phyloP scores from a whole-genome alignment of 2,888 invertebrate genomes.

The Synergus laeviventris region DNA sequence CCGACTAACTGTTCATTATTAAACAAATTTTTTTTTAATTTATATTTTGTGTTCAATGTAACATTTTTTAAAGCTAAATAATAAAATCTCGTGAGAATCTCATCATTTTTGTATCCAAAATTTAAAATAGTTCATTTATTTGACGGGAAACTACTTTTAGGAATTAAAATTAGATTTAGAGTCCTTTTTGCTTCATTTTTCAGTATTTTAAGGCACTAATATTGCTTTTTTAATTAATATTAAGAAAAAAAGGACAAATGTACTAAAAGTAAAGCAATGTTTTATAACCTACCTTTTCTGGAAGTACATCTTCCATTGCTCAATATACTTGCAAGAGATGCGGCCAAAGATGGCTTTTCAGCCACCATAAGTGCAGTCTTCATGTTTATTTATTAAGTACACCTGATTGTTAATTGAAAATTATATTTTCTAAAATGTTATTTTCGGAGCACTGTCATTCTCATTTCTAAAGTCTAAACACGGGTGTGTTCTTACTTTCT shows the following conservation, averaged over 20 bases:
- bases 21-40: no score
- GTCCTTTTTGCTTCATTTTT: not conserved
- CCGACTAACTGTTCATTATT: no score
- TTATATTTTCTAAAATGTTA: slow-evolving; percentile 1
- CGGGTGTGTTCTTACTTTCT: not conserved
- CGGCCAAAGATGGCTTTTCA: slow-evolving; percentile 98
- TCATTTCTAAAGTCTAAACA: slow-evolving; percentile 33
- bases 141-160: not conserved
- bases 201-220: not conserved
- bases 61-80: not conserved
- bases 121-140: not conserved
- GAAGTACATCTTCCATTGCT: slow-evolving; percentile 89
- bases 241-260: slow-evolving; percentile 4
- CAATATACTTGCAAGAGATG: slow-evolving; percentile 94
- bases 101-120: not conserved
- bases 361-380: slow-evolving; percentile 97
- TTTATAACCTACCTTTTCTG: slow-evolving; percentile 82
- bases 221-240: not conserved
- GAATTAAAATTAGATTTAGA: not conserved
- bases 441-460: slow-evolving; percentile 3
- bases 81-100: not conserved
- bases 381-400: slow-evolving; percentile 78
- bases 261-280: not conserved
- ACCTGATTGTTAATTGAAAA: slow-evolving; percentile 20
- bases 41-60: not conserved